These are phyloP conservation scores for Tiliacea aurago DNA, from an alignment of 2,888 invertebrate genomes.

Conservation along the genomic window DNA sequence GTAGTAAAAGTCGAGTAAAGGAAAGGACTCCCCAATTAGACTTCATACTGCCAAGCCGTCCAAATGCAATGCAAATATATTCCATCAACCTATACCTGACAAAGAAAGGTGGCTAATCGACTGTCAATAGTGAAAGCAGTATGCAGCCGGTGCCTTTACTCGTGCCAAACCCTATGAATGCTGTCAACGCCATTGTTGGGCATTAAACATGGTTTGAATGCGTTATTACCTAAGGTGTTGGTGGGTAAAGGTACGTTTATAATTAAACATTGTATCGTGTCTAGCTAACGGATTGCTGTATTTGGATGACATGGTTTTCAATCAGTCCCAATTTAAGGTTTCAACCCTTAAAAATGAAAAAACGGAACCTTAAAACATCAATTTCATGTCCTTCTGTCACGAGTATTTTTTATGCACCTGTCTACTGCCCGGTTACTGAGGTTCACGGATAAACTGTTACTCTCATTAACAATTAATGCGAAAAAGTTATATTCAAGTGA, in stretches of 20 bases:
- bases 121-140: conserved; percentile 64
- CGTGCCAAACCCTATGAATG: conserved; percentile 52
- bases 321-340: neutral
- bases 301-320: neutral
- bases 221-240: conserved; percentile 42
- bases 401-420: neutral
- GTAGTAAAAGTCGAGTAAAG: conserved; percentile 32
- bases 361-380: neutral
- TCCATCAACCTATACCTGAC: conserved; percentile 39
- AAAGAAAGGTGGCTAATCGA: conserved; percentile 55
- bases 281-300: conserved; percentile 10
- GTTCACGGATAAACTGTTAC: neutral
- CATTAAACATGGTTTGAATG: conserved; percentile 59
- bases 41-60: conserved; percentile 11
- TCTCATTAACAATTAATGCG: neutral
- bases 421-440: neutral
- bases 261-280: neutral
- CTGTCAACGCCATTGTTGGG: conserved; percentile 48
- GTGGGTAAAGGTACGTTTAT: conserved; percentile 22
- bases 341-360: neutral
- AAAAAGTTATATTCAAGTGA: neutral
- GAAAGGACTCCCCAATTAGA: conserved; percentile 36
- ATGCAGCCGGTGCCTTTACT: conserved; percentile 41
- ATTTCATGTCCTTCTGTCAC: neutral
- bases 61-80: conserved; percentile 61